A percentile compares a stretch with the other conserved stretches of the same genome.
Conservation (phyloP, 1,140 invertebrate species). For the Cotesia chilonis region DNA sequence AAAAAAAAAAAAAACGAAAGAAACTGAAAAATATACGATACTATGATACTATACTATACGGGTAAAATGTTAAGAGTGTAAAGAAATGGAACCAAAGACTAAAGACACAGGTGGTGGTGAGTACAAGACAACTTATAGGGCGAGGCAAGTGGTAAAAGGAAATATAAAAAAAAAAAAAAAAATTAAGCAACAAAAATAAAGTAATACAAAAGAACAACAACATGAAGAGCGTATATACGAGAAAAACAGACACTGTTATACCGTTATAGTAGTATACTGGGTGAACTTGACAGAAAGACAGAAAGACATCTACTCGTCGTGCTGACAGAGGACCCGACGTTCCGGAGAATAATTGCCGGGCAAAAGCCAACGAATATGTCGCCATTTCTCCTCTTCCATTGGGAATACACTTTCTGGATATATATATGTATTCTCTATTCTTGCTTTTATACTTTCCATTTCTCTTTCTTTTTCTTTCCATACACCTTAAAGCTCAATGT, state of each 20-base stretch:
- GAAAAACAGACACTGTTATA: too few species aligned
- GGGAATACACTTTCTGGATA: constrained; percentile 13
- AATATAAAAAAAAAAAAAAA: background rate
- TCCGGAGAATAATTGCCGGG: constrained; percentile 40
- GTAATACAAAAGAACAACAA: too few species aligned
- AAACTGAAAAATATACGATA: too few species aligned
- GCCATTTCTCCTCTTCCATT: constrained; percentile 5
- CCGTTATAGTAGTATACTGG: too few species aligned
- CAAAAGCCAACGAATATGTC: constrained; percentile 28
- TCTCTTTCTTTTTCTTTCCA: background rate
- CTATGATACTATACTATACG: too few species aligned
- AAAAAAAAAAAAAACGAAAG: too few species aligned
- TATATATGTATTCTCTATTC: background rate
- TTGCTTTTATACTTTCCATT: background rate
- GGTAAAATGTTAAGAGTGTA: background rate
- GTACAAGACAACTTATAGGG: constrained; percentile 32
- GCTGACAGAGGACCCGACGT: constrained; percentile 40
- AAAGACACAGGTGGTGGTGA: constrained; percentile 34
- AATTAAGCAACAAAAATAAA: too few species aligned
- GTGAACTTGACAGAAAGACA: constrained; percentile 1
- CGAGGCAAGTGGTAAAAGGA: constrained; percentile 34
- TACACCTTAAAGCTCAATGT: background rate
- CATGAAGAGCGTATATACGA: too few species aligned
- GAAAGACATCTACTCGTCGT: constrained; percentile 31
- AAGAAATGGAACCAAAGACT: constrained; percentile 20